These are phyloP conservation scores for Oenanthe melanoleuca DNA, from an alignment of 2,113 vertebrate species.

Conservation along the genomic window DNA sequence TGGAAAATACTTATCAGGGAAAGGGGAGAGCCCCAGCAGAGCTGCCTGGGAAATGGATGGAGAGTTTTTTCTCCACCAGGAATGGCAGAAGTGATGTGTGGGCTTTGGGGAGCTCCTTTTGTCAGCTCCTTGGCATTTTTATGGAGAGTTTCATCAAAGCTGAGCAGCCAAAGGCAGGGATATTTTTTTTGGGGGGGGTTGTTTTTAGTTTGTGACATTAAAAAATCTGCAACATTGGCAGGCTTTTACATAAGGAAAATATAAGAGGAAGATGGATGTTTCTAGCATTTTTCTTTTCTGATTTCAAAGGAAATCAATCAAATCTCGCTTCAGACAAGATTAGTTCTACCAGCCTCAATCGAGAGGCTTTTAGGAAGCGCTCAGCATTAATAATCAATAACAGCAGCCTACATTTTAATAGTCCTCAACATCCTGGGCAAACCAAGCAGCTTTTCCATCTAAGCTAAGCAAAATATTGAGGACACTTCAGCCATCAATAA, in stretches of 20 bases:
- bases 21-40: not conserved
- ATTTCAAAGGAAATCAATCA: conserved; percentile 56
- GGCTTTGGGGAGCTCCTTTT: not conserved
- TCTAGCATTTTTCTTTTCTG: not conserved
- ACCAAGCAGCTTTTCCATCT: not conserved
- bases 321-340: not conserved
- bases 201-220: not conserved
- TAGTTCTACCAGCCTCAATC: conserved; percentile 13
- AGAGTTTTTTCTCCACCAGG: not conserved
- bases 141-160: not conserved
- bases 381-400: conserved; percentile 54
- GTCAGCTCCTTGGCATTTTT: conserved; percentile 4
- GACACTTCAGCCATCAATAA: not conserved
- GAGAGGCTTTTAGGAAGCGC: not conserved
- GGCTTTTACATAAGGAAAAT: not conserved
- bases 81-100: not conserved
- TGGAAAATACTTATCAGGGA: not conserved
- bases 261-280: not conserved
- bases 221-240: not conserved
- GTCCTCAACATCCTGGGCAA: not conserved
- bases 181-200: not conserved
- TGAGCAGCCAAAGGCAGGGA: not conserved
- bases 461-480: not conserved
- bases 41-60: not conserved
- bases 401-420: conserved; percentile 13